A percentile compares a stretch with the other conserved stretches of the same genome.
phyloP scores from a whole-genome alignment of 2,888 invertebrate genomes.

The Chymomyza fuscimana region DNA sequence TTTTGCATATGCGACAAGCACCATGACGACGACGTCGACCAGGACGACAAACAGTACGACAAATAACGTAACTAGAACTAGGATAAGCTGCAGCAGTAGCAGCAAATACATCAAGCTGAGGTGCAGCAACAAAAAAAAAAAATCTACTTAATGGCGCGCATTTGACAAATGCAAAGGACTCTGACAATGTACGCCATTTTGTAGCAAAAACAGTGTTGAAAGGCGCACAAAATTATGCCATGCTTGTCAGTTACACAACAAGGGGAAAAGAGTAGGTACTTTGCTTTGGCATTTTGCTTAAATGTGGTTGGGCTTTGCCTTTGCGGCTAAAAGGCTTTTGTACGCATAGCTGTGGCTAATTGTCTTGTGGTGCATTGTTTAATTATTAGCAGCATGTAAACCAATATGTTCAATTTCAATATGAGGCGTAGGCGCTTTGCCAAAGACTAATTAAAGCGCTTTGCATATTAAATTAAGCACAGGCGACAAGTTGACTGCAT shows the following conservation, averaged over 20 bases:
- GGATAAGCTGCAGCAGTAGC: not conserved
- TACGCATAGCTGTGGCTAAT: constrained; percentile 52
- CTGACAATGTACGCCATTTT: not conserved
- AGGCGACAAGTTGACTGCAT: not conserved
- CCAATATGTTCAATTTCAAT: constrained; percentile 12
- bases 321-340: constrained; percentile 36
- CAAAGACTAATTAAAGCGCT: constrained; percentile 64
- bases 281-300: constrained; percentile 11
- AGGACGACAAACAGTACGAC: not conserved
- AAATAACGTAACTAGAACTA: constrained; percentile 8
- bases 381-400: constrained; percentile 46
- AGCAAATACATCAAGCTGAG: not conserved
- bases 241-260: not conserved
- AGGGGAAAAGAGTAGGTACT: too few relatives aligned
- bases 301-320: constrained; percentile 54
- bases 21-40: not conserved
- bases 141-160: constrained; percentile 44
- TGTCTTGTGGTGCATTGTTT: constrained; percentile 64
- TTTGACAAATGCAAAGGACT: constrained; percentile 9
- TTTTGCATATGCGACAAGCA: constrained; percentile 64
- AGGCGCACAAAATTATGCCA: constrained; percentile 2
- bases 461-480: constrained; percentile 63
- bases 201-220: not conserved
- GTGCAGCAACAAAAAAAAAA: not conserved
- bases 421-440: constrained; percentile 12